Evolutionary conservation across 1,140 invertebrate species (phyloP).

Genomic region (Glomeris maerens): DNA sequence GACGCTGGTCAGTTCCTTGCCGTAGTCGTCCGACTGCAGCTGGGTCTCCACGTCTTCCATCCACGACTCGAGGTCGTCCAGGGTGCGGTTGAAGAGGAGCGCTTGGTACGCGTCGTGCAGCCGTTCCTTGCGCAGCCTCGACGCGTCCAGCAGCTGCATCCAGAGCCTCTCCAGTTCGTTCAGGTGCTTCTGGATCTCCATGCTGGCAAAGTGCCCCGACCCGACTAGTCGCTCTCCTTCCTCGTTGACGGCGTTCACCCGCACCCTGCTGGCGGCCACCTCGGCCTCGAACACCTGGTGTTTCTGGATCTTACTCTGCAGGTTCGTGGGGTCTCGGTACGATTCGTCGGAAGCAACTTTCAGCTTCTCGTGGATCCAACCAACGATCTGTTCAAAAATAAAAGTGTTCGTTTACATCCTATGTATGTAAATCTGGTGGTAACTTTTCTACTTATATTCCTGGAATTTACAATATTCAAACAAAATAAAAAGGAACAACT

Average conservation of each 20-base stretch:
- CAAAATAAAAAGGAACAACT: too few species aligned
- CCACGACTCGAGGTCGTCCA: conserved; percentile 82
- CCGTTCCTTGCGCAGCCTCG: conserved; percentile 69
- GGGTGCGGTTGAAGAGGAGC: conserved; percentile 59
- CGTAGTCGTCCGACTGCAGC: conserved; percentile 65
- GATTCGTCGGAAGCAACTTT: conserved; percentile 83
- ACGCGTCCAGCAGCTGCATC: conserved; percentile 58
- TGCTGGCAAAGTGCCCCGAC: conserved; percentile 74
- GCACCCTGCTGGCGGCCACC: conserved; percentile 72
- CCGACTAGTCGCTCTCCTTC: conserved; percentile 62
- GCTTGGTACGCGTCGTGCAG: conserved; percentile 83
- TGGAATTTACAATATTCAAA: too few species aligned
- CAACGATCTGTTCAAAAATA: conserved; percentile 41
- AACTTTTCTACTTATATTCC: too few species aligned
- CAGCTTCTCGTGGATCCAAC: conserved; percentile 85
- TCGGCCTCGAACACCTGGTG: conserved; percentile 92
- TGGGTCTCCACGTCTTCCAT: conserved; percentile 73
- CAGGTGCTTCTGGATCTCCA: conserved; percentile 68
- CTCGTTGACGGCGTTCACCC: conserved; percentile 50
- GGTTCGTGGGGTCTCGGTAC: conserved; percentile 79
- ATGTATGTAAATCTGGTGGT: too few species aligned
- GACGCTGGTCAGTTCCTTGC: conserved; percentile 61
- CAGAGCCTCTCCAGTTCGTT: conserved; percentile 68
- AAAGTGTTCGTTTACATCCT: too few species aligned
- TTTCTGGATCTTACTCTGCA: conserved; percentile 93